These are phyloP conservation scores for Haplotaxodon microlepis DNA, from an alignment of 2,113 vertebrate species.

Conservation along the genomic window DNA sequence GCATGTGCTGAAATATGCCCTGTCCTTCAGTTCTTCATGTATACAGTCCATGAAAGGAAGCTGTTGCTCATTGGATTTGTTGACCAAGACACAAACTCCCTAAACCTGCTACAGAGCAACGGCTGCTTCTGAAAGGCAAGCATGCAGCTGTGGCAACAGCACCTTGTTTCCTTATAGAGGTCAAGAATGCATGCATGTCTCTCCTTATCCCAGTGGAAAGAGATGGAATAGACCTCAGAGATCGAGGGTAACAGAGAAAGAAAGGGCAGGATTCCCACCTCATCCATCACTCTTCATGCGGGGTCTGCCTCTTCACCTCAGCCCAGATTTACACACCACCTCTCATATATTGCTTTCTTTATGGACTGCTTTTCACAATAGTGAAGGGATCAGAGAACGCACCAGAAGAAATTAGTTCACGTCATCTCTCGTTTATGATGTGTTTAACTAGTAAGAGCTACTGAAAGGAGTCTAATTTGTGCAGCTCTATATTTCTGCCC, in stretches of 20 bases:
- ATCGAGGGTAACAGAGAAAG: constrained; percentile 17
- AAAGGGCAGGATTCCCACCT: constrained; percentile 44
- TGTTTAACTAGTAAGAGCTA: constrained; percentile 39
- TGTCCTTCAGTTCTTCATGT: background rate
- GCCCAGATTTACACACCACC: constrained; percentile 31
- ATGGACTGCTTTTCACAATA: constrained; percentile 23
- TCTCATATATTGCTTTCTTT: constrained; percentile 22
- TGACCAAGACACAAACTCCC: background rate
- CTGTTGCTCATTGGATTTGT: background rate
- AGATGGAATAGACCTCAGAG: constrained; percentile 55
- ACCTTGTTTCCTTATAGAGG: constrained; percentile 45
- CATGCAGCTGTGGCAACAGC: constrained; percentile 65
- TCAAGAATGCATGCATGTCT: constrained; percentile 47
- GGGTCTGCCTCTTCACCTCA: constrained; percentile 25
- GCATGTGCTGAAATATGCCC: background rate
- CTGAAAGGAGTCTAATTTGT: constrained; percentile 12
- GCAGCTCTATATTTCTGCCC: constrained; percentile 13
- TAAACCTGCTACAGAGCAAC: background rate
- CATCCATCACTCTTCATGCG: constrained; percentile 58
- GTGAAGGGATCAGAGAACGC: constrained; percentile 38
- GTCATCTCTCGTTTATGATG: constrained; percentile 58
- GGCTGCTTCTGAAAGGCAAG: constrained; percentile 17
- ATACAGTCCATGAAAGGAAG: background rate
- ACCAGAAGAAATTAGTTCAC: constrained; percentile 59
- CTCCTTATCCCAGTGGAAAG: constrained; percentile 40